Conservation (phyloP, 2,113 vertebrate genomes). For the Albula goreensis region DNA sequence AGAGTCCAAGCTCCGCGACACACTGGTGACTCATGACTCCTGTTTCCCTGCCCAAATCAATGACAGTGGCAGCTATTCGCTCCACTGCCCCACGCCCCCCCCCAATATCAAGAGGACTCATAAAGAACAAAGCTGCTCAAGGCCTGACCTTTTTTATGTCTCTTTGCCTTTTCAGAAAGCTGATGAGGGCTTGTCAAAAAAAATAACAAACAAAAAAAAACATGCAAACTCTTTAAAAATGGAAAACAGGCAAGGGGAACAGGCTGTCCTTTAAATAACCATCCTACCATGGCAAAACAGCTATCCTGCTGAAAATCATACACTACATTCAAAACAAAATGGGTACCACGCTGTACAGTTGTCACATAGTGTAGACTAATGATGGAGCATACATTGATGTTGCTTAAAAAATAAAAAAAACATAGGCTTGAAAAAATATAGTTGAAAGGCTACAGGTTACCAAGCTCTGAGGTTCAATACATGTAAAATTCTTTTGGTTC, state of each 20-base stretch:
- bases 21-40: slow-evolving; percentile 40
- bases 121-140: neutral
- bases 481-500: neutral
- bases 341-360: neutral
- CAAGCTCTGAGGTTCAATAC: neutral
- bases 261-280: neutral
- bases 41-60: slow-evolving; percentile 37
- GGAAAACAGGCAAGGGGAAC: neutral
- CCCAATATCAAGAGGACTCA: neutral
- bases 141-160: neutral
- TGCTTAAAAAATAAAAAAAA: neutral
- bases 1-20: slow-evolving; percentile 27
- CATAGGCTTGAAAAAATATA: neutral
- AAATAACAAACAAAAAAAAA: neutral
- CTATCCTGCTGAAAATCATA: neutral
- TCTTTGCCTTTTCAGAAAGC: neutral
- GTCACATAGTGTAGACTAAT: neutral
- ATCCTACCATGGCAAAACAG: neutral
- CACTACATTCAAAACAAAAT: neutral
- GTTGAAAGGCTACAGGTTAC: neutral
- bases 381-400: neutral
- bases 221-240: neutral
- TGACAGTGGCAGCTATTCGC: slow-evolving; percentile 17
- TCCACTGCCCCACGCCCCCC: neutral
- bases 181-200: neutral